Base-by-base conservation (phyloP, 35 echinoderm and acorn worm genomes). In the Patiria miniata region DNA sequence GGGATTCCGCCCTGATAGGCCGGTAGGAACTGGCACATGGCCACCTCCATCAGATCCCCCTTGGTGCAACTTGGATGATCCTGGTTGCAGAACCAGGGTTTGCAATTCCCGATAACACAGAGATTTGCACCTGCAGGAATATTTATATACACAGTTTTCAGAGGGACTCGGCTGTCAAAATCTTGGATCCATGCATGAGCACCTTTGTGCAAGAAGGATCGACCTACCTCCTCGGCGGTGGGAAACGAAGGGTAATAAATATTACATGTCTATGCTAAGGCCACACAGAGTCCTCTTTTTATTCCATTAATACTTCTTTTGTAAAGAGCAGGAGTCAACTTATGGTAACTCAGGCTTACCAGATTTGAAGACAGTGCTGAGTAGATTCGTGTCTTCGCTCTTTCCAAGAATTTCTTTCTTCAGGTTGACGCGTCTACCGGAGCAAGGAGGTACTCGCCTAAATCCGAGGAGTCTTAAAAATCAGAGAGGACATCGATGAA, bases 341-440 rank as follows among this genome's bases (percentile, higher is more conserved):
- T 47, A n/a, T n/a, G n/a, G n/a, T n/a, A n/a, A n/a, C 42, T 12
- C 4, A 47, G 4, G 42, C 42, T 47, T 47, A 47, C 42, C 12
- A 12, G 4, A 6, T 47, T 47, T 47, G 36, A 87, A 87, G 44
- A 87, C 81, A 39, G 91, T 83, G 40, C 83, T 73, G 4, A 93
- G 42, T 10, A 93, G 36, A 39, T 93, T 68, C 77, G 82, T 80
- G 40, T 93, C 91, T 19, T 52, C 83, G 26, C 84, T 57, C 76
- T 88, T 95, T 39, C 84, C 38, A 79, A 91, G 29, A 69, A 95
- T 88, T 6, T 95, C 93, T 8, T 53, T 39, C 10, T 60, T 84
- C 51, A 95, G 83, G 85, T 91, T 95, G 79, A 95, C 79, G 28
- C 51, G 54, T 59, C 93, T 26, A 6, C 93, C 93, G 56, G 78